These are phyloP conservation scores for Scelioninae gen. 1 DNA, from an alignment of 2,888 invertebrate genomes.

Conservation along the genomic window DNA sequence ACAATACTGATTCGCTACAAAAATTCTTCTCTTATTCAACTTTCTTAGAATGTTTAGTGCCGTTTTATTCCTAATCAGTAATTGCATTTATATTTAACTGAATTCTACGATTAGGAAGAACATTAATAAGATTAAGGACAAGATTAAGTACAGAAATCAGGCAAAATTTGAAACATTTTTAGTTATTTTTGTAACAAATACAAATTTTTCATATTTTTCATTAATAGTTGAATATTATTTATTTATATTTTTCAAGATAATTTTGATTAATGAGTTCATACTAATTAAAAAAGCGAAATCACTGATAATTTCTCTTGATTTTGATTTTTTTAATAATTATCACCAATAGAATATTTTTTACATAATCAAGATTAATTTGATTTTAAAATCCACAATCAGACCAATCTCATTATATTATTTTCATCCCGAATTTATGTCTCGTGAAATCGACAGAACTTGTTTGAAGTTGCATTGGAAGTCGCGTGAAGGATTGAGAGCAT, in stretches of 20 bases:
- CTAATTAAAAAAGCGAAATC: too few species aligned
- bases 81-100: conserved; percentile 33
- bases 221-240: too few species aligned
- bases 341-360: too few species aligned
- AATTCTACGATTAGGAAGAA: conserved; percentile 12
- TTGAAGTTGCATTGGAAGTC: conserved; percentile 19
- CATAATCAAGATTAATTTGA: neutral
- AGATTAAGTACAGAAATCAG: too few species aligned
- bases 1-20: neutral
- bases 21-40: conserved; percentile 1
- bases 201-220: too few species aligned
- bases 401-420: conserved; percentile 4
- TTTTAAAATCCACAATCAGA: neutral
- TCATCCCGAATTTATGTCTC: neutral
- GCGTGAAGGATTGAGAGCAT: conserved; percentile 55
- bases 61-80: conserved; percentile 6
- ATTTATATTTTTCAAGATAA: too few species aligned
- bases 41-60: conserved; percentile 21
- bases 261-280: too few species aligned
- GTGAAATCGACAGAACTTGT: neutral
- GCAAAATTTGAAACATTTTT: neutral
- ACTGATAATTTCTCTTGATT: too few species aligned
- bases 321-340: too few species aligned
- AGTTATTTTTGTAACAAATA: too few species aligned
- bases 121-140: neutral